Base-by-base conservation (phyloP, 2,888 invertebrate genomes). In the Torymus aiolomorphi region DNA sequence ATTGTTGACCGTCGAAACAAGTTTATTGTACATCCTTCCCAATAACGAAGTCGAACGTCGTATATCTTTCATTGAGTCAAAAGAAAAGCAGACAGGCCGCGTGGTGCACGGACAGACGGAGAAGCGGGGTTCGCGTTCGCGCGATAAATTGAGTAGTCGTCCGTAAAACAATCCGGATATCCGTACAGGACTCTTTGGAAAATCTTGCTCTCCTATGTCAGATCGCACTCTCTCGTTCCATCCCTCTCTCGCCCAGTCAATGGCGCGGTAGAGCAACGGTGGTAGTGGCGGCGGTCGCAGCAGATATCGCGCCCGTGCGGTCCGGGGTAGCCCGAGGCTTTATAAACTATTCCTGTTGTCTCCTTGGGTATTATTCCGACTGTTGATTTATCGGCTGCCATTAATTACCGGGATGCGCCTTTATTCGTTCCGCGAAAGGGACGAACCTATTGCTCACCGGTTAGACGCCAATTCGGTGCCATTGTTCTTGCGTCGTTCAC, bases 281-380 rank as follows among this genome's bases (percentile, higher is more conserved):
- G 51, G n/a, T 14, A 61, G 65, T 62, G 51, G n/a, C 18, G 54
- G 65, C 59, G 54, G 65, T 4, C 4, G 14, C 56, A 54, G 59
- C 42, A 76, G 76, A 76, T 70, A 76, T 71, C 51, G 76, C 52
- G 65, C 66, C 31, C 80, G 54, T 18, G 54, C 20, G 73, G 80
- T 57, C 73, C 56, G 72, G 57, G 49, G 75, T 31, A 14, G 66
- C 78, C 59, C 76, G 76, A 76, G 83, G 85, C 86, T 90, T 90
- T 89, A 89, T 89, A 89, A 90, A 90, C 90, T 89, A 90, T 90
- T 89, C 88, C 90, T 89, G 89, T 89, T 90, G 89, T 89, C 89
- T 90, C 87, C 89, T 89, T 90, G 88, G 88, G 88, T 87, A 90
- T 90, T 90, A 90, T 90, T 89, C 89, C 86, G 83, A 84, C 84